phyloP scores from a whole-genome alignment of 1,140 invertebrate species.

The Gerris buenoi region DNA sequence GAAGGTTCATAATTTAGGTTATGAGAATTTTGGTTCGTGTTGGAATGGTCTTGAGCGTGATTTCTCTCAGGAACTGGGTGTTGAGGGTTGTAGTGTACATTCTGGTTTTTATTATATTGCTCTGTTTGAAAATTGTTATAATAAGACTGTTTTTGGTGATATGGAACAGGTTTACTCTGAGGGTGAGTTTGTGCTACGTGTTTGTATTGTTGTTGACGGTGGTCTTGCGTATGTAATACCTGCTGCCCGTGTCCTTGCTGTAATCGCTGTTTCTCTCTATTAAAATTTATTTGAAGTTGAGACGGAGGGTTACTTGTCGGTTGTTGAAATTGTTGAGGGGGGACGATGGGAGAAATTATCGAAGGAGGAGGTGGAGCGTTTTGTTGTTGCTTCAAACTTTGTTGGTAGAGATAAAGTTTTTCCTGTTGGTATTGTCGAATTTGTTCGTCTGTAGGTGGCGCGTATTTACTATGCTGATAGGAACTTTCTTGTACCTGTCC shows the following conservation, averaged over 20 bases:
- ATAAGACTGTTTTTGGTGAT: neutral
- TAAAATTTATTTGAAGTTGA: neutral
- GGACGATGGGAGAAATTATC: neutral
- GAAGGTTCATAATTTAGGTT: no score
- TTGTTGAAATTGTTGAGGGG: neutral
- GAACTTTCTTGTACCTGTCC: slow-evolving; percentile 25
- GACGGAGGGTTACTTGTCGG: neutral
- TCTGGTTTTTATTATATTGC: neutral
- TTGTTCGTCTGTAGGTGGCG: slow-evolving; percentile 13
- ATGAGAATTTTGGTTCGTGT: no score
- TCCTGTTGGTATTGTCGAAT: slow-evolving; percentile 32
- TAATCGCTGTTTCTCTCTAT: slow-evolving; percentile 14
- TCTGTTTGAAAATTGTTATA: neutral
- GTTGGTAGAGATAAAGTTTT: slow-evolving; percentile 26
- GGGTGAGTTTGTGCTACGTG: no score
- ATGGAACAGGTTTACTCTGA: neutral
- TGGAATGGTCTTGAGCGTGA: neutral
- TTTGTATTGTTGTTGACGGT: slow-evolving; percentile 4
- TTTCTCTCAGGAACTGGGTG: neutral
- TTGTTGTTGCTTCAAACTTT: slow-evolving; percentile 26
- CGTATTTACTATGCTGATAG: slow-evolving; percentile 27
- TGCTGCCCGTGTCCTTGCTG: no score
- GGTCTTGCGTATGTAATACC: no score
- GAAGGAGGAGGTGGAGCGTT: neutral
- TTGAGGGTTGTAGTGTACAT: neutral